phyloP scores from a whole-genome alignment of 2,888 invertebrate genomes.

The Myopa testacea region DNA sequence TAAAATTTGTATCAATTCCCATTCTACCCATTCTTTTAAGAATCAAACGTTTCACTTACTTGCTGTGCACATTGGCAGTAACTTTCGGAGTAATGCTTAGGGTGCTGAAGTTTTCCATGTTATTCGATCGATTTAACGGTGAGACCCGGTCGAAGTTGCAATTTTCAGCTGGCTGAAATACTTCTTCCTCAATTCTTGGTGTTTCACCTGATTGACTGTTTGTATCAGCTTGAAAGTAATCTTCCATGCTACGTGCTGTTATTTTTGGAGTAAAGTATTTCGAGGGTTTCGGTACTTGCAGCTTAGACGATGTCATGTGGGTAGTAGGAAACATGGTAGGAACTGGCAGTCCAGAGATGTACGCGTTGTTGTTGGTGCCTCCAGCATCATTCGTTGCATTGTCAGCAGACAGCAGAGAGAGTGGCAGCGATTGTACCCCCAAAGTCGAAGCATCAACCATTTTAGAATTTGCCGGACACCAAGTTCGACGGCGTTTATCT shows the following conservation, averaged over 20 bases:
- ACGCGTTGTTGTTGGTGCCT: too few species aligned
- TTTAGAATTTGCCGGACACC: constrained; percentile 61
- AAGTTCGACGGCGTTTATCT: constrained; percentile 64
- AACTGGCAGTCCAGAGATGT: not conserved
- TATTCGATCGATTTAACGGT: not conserved
- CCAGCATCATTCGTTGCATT: constrained; percentile 5
- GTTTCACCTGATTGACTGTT: not conserved
- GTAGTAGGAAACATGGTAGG: not conserved
- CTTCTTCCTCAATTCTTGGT: constrained; percentile 46
- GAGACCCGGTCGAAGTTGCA: constrained; percentile 48
- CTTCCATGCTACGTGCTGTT: constrained; percentile 46
- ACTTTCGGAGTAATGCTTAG: constrained; percentile 52
- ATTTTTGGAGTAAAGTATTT: constrained; percentile 54
- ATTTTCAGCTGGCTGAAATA: constrained; percentile 50
- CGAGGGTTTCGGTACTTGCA: constrained; percentile 53
- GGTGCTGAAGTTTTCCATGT: constrained; percentile 12
- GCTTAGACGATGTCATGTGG: constrained; percentile 39
- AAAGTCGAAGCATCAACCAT: constrained; percentile 22
- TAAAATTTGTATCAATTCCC: too few species aligned
- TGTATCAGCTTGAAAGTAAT: constrained; percentile 20
- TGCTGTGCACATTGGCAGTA: constrained; percentile 19
- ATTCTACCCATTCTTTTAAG: not conserved
- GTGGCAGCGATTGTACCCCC: not conserved
- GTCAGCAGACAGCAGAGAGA: not conserved
- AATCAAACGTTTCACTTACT: constrained; percentile 29